Base-by-base conservation (phyloP, 2,888 invertebrate species). In the Stenchaetothrips biformis region DNA sequence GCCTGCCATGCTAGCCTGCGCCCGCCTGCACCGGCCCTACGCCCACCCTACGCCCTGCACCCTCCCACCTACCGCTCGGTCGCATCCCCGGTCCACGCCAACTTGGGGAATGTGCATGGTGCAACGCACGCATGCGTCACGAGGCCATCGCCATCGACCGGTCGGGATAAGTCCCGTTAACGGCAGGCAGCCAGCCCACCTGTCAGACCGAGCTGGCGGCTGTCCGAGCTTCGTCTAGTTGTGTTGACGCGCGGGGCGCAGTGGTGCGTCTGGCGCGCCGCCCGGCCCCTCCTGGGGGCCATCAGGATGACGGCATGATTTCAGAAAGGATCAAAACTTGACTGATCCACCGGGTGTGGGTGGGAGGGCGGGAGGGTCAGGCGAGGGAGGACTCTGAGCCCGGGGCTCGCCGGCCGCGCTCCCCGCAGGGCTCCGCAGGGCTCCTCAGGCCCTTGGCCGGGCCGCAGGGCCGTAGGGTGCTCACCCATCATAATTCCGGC, bases 241-340 rank as follows among this genome's bases (percentile, higher is more conserved):
- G 59, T 59, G 59, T 59, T 59, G 59, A 59, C 59, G 59, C 59
- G 13, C 59, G 59, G 59, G 59, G 13, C 59, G 21, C 21, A 21
- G 21, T 18, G 53, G 13, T 67, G 67, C 67, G 21, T 21, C 67
- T 18, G 25, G 67, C 67, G 21, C 67, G 67, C 67, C 25, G 21
- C 37, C 13, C 13, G 59, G 67, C 21, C 67, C 21, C 67, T 74
- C 67, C 67, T 74, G 67, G 67, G 67, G 67, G 67, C 67, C 67
- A 74, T 74, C 67, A 74, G 67, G 21, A 21, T 59, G 59, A 59
- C 21, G 67, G 67, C 67, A 74, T 74, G 67, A 74, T 74, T 74
- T 74, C 67, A 74, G 67, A 74, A 74, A 74, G 67, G 67, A 74
- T 74, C 67, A 74, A 74, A 74, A 74, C 67, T 74, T 74, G 67